Conservation (phyloP, 2,888 invertebrate genomes). For the Julus scandinavius region DNA sequence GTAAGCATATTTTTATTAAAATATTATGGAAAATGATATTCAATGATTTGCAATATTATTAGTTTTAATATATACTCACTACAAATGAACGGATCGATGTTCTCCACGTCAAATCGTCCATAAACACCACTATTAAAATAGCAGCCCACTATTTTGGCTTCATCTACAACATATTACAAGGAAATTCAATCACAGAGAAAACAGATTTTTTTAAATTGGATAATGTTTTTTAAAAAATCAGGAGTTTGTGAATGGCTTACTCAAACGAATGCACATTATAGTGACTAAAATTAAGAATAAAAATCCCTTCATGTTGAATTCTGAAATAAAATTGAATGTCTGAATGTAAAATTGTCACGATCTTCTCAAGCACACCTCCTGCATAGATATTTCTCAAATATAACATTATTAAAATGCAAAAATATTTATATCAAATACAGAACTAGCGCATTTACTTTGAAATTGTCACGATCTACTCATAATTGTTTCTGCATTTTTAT, state of each 20-base stretch:
- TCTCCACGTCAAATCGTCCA: conserved; percentile 75
- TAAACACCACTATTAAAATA: conserved; percentile 82
- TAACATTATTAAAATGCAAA: no score
- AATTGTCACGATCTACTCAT: no score
- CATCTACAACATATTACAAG: background rate
- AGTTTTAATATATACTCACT: conserved; percentile 65
- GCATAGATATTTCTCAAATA: no score
- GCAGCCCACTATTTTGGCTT: conserved; percentile 70
- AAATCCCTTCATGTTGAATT: background rate
- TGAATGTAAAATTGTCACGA: background rate
- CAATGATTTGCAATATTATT: no score
- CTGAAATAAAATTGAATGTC: background rate
- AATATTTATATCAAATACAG: no score
- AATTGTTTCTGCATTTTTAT: no score
- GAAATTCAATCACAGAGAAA: background rate
- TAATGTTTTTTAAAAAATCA: background rate
- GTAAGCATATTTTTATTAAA: no score
- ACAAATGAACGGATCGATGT: conserved; percentile 76
- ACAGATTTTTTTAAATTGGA: background rate
- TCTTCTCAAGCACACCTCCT: no score
- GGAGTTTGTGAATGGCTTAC: background rate
- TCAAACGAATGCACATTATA: background rate
- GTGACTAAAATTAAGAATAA: background rate
- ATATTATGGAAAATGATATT: no score
- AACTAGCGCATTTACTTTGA: background rate